These are phyloP conservation scores for Limenitis camilla DNA, from an alignment of 2,888 invertebrate species.

Conservation along the genomic window DNA sequence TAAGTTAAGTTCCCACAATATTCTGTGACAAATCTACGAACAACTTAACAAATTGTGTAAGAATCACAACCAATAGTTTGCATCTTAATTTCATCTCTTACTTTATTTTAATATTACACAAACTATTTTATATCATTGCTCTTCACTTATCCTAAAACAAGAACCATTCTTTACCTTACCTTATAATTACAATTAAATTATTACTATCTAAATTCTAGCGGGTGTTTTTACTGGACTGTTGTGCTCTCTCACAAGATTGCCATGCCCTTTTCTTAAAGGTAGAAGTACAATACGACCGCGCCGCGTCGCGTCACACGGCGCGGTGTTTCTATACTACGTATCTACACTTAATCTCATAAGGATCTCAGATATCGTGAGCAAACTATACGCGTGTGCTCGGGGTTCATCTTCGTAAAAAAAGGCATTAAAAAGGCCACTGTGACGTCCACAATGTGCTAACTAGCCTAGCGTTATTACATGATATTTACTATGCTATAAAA, in stretches of 20 bases:
- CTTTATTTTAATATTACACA: constrained; percentile 62
- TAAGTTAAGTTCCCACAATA: constrained; percentile 58
- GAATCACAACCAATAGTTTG: constrained; percentile 75
- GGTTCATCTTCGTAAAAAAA: constrained; percentile 56
- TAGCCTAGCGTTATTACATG: constrained; percentile 50
- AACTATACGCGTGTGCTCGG: constrained; percentile 31
- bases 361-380: constrained; percentile 23
- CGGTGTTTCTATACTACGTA: constrained; percentile 8
- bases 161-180: constrained; percentile 71
- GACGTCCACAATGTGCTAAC: constrained; percentile 61
- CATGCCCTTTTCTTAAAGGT: constrained; percentile 30
- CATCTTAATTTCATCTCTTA: constrained; percentile 72
- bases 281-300: neutral
- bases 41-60: constrained; percentile 74
- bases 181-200: constrained; percentile 72
- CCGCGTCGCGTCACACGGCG: constrained; percentile 1
- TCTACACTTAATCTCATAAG: constrained; percentile 35
- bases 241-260: constrained; percentile 48
- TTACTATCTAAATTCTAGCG: constrained; percentile 70
- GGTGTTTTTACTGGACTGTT: constrained; percentile 66
- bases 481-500: constrained; percentile 45
- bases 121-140: constrained; percentile 74
- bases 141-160: constrained; percentile 72
- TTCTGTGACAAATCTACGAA: constrained; percentile 63
- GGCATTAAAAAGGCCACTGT: constrained; percentile 66